phyloP scores from a whole-genome alignment of 2,113 vertebrate genomes.

The Isurus oxyrinchus region DNA sequence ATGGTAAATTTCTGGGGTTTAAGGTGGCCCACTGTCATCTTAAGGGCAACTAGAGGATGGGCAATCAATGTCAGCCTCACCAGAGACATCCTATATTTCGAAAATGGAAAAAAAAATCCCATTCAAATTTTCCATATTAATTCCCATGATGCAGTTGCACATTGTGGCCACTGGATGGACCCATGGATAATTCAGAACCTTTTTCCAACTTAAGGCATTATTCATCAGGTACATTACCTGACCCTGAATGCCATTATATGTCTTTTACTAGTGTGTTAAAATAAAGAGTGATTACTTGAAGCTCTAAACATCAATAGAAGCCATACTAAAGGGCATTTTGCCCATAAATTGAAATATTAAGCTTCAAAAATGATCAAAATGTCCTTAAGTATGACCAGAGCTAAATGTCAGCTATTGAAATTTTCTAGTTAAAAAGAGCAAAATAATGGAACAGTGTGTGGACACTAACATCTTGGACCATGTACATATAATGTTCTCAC shows the following conservation, averaged over 20 bases:
- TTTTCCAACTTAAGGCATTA: background rate
- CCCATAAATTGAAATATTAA: background rate
- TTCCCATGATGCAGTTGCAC: background rate
- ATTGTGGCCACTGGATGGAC: background rate
- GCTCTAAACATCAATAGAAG: background rate
- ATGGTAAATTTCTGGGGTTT: background rate
- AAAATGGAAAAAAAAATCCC: background rate
- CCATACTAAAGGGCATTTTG: background rate
- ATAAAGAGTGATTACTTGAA: background rate
- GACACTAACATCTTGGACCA: background rate
- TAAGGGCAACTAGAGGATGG: background rate
- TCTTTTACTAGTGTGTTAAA: background rate
- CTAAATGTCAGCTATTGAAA: background rate
- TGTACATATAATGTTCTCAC: too few species aligned
- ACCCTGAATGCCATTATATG: background rate
- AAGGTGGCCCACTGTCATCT: background rate
- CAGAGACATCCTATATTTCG: background rate
- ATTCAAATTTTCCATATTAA: background rate
- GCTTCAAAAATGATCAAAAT: background rate
- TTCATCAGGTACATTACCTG: background rate
- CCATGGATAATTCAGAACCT: background rate
- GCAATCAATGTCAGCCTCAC: background rate
- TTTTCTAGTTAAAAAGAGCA: background rate
- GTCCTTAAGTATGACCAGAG: background rate
- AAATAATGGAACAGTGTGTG: background rate